Percentiles rank a stretch among this genome's conserved stretches.
phyloP scores from a whole-genome alignment of 2,797 vertebrate species.

The Sebastes alutus region DNA sequence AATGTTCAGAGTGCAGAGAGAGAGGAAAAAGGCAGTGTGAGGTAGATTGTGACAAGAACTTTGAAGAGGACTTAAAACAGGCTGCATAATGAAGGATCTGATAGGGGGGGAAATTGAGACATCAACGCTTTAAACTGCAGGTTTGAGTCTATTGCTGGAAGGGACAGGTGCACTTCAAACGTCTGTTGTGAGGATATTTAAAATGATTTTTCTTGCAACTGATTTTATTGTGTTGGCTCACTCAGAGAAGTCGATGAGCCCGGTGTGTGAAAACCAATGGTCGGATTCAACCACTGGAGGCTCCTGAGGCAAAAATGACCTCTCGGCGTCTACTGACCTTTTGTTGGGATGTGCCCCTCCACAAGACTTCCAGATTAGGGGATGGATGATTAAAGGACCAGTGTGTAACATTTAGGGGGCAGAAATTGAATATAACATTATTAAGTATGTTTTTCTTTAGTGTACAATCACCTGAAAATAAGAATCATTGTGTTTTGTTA shows the following conservation, averaged over 20 bases:
- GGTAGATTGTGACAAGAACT: conserved; percentile 50
- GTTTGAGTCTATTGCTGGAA: conserved; percentile 18
- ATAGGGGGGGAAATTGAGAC: conserved; percentile 11
- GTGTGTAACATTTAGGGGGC: no score
- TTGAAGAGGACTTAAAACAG: conserved; percentile 52
- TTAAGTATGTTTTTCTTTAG: no score
- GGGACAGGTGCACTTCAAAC: conserved; percentile 41
- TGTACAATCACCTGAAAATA: no score
- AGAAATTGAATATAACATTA: no score
- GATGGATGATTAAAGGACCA: not conserved
- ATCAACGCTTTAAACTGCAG: conserved; percentile 7
- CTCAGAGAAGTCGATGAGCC: not conserved
- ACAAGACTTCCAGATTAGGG: not conserved
- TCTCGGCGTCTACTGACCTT: no score
- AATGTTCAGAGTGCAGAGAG: conserved; percentile 37
- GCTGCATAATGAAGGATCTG: conserved; percentile 36
- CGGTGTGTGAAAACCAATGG: not conserved
- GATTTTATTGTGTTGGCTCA: not conserved
- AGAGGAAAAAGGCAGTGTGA: not conserved
- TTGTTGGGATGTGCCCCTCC: not conserved
- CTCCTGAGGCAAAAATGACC: not conserved
- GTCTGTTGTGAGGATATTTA: conserved; percentile 21
- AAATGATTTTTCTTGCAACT: not conserved
- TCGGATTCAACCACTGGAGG: not conserved
- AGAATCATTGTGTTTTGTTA: no score